Evolutionary conservation across 2,888 invertebrate genomes (phyloP), one percentile per base, ranked within the genome.

Genomic region (Axea sp.): DNA sequence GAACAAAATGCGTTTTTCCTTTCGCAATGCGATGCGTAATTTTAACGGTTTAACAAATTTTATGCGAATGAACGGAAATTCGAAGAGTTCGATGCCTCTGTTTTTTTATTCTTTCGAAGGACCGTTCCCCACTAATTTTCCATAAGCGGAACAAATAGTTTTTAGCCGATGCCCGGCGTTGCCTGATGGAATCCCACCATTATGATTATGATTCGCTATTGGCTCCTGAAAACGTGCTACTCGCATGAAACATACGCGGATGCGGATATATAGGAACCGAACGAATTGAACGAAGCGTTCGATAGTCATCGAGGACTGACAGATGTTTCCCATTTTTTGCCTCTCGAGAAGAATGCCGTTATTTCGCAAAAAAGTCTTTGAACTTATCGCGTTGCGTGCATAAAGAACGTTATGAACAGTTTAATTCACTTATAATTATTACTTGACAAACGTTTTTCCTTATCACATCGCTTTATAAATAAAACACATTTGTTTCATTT

Each of bases 291-390:
- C 80, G 81, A 81, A 81, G 76, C 81, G 79, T 83, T 84, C 85
- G 84, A 85, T 85, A 84, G 82, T 81, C 81, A 83, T 85, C 83
- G 85, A 84, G 82, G 80, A 82, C 82, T 82, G 84, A 85, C 85
- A 85, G 85, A 86, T 85, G 85, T 85, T 86, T 82, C 83, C 81
- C 79, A 82, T 84, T 85, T 84, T 85, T 84, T 78, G 73, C 73
- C 76, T 76, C 74, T 80, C 78, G 78, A 80, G 60, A 65, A 78
- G 79, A 82, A 82, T 82, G 77, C 84, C 86, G 86, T 86, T 86
- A 86, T 85, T 86, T 84, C 78, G 84, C 84, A 85, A 86, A 86
- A 86, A 86, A 83, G 80, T 73, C 77, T 78, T 81, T 80, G 81
- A 84, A 84, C 81, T 79, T 81, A 82, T n/a, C 82, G 82, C 59